Base-by-base conservation (phyloP, 1,140 invertebrate species). In the Heliconius melpomene region DNA sequence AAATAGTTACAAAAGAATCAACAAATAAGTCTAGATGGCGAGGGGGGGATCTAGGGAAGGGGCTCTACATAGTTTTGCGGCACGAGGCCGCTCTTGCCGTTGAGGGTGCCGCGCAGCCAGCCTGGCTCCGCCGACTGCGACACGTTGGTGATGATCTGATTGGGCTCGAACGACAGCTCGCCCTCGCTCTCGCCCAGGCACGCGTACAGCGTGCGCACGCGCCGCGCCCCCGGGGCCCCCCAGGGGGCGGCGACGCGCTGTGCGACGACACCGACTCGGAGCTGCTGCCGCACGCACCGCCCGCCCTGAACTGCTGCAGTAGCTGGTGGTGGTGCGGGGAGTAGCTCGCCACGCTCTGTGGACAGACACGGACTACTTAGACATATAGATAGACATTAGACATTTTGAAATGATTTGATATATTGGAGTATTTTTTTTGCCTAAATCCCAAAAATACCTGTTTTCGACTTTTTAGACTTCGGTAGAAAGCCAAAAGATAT, bases 21-120 rank as follows among this genome's bases (percentile, higher is more conserved):
- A 91, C 91, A 90, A 89, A 73, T 46, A 60, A n/a, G 75, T 46
- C 29, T 29, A 46, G 77, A 66, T 54, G 38, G 77, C 13, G 36
- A 38, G 16, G 52, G 72, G 52, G 23, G 9, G 23, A 9, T 23
- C n/a, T n/a, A 85, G 83, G 97, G 96, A 87, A 98, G 95, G 81
- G 97, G 96, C 95, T 99, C 98, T 20, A 99, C 98, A 95, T 99
- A 99, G 95, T 99, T 99, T 93, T 98, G 98, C 75, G 99, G 99
- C 91, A 99, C 97, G 66, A 99, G 96, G 66, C 99, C 99, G 50
- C 97, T 97, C 95, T 97, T 98, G 72, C 99, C 99, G 94, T 99
- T 98, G 79, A 99, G 95, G 32, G 97, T 98, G 74, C 99, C 99
- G 93, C 99, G 98, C 82, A 99, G 94, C 99, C 99, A 99, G 74